These are phyloP conservation scores for Perdita meconis DNA, from an alignment of 2,888 invertebrate genomes.

Conservation along the genomic window DNA sequence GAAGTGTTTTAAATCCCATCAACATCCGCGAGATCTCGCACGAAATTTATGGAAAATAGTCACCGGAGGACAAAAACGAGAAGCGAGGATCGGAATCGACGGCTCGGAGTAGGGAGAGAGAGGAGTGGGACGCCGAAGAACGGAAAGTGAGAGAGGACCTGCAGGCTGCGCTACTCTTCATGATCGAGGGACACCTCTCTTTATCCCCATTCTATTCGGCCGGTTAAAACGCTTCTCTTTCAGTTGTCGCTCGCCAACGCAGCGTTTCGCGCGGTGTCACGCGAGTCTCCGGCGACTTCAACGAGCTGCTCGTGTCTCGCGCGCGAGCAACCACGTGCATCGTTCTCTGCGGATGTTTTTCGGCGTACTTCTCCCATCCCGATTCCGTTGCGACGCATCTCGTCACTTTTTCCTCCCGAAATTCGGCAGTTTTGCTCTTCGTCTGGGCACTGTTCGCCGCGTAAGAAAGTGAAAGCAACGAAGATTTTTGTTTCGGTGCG, in stretches of 20 bases:
- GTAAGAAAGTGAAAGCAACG: constrained; percentile 55
- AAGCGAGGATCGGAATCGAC: constrained; percentile 60
- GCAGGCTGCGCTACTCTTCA: constrained; percentile 60
- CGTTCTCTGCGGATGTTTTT: neutral
- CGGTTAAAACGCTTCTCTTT: constrained; percentile 74
- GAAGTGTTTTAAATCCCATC: too few relatives aligned
- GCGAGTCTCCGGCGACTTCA: constrained; percentile 37
- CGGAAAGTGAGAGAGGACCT: constrained; percentile 64
- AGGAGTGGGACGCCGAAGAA: constrained; percentile 37
- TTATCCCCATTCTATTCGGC: constrained; percentile 74
- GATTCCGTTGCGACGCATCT: neutral
- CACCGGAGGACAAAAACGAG: constrained; percentile 39
- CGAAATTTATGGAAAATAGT: constrained; percentile 20
- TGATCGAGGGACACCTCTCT: constrained; percentile 72
- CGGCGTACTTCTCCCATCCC: neutral
- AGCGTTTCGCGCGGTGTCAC: constrained; percentile 69
- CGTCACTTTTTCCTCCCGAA: neutral
- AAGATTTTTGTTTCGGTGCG: constrained; percentile 48
- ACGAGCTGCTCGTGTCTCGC: constrained; percentile 18
- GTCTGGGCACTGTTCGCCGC: neutral
- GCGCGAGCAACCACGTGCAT: constrained; percentile 47
- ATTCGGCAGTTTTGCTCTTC: constrained; percentile 7
- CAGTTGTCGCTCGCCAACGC: constrained; percentile 81
- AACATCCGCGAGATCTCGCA: too few relatives aligned
- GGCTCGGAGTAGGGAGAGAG: constrained; percentile 35